phyloP scores from a whole-genome alignment of 2,797 vertebrate species.

The Falco peregrinus region DNA sequence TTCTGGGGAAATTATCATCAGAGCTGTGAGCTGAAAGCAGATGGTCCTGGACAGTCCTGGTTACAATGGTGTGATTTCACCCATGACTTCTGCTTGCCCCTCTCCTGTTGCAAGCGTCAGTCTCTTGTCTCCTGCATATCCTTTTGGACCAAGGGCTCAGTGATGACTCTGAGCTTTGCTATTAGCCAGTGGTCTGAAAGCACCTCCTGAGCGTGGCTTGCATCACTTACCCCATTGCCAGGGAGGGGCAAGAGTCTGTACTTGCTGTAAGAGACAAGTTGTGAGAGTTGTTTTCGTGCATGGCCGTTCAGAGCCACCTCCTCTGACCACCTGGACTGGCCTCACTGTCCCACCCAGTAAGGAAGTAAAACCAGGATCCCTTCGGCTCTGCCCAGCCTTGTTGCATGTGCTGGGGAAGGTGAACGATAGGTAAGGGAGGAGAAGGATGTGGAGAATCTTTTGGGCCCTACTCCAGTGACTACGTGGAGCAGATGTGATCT shows the following conservation, averaged over 20 bases:
- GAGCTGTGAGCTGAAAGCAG: neutral
- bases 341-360: fast-evolving
- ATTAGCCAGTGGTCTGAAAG: neutral
- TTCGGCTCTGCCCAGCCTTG: neutral
- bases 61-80: neutral
- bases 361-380: neutral
- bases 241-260: neutral
- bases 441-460: neutral
- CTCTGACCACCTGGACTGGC: neutral
- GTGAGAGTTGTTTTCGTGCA: neutral
- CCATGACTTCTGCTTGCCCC: neutral
- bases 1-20: neutral
- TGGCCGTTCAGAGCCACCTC: fast-evolving
- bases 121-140: neutral
- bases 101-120: neutral
- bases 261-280: neutral
- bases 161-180: neutral
- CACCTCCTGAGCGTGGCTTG: neutral
- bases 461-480: neutral
- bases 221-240: neutral
- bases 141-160: neutral
- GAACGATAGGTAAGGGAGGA: neutral
- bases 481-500: neutral
- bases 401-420: neutral
- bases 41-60: neutral